These are phyloP conservation scores for Lampris incognitus DNA, from an alignment of 2,113 vertebrate genomes.

Conservation along the genomic window DNA sequence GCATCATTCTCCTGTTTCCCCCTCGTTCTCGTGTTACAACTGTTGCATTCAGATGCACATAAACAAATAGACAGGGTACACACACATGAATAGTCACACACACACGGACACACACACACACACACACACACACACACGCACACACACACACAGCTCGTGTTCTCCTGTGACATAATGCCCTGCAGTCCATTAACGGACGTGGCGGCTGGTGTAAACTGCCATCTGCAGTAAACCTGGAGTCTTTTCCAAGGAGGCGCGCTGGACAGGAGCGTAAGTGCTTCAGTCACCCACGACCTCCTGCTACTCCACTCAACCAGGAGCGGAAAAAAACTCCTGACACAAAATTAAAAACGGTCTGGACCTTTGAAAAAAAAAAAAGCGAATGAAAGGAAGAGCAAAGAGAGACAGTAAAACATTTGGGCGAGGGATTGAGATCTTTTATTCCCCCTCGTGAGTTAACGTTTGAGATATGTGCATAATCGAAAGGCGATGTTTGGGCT, in stretches of 20 bases:
- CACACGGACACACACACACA: constrained; percentile 12
- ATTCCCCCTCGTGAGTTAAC: too few relatives aligned
- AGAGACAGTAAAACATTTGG: too few relatives aligned
- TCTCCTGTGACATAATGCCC: constrained; percentile 53
- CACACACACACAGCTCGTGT: neutral
- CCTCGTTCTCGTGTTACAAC: constrained; percentile 17
- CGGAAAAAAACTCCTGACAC: too few relatives aligned
- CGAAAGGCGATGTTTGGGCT: too few relatives aligned
- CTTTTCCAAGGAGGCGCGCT: constrained; percentile 35
- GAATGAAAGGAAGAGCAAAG: too few relatives aligned
- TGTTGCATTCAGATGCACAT: constrained; percentile 15
- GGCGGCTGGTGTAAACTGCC: constrained; percentile 44
- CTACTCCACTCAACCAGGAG: neutral
- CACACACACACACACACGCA: neutral
- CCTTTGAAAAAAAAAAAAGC: too few relatives aligned
- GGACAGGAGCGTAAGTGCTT: constrained; percentile 40
- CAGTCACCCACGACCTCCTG: constrained; percentile 8
- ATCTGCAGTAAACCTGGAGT: constrained; percentile 45
- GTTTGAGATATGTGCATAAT: too few relatives aligned
- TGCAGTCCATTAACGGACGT: constrained; percentile 59
- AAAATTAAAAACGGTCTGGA: too few relatives aligned
- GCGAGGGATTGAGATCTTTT: too few relatives aligned
- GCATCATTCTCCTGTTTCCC: constrained; percentile 27
- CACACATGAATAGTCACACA: too few relatives aligned
- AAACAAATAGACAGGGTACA: too few relatives aligned